Percentiles rank a stretch among this genome's conserved stretches.
These are phyloP conservation scores for Cenopis cana DNA, from an alignment of 2,888 invertebrate genomes.

Conservation along the genomic window DNA sequence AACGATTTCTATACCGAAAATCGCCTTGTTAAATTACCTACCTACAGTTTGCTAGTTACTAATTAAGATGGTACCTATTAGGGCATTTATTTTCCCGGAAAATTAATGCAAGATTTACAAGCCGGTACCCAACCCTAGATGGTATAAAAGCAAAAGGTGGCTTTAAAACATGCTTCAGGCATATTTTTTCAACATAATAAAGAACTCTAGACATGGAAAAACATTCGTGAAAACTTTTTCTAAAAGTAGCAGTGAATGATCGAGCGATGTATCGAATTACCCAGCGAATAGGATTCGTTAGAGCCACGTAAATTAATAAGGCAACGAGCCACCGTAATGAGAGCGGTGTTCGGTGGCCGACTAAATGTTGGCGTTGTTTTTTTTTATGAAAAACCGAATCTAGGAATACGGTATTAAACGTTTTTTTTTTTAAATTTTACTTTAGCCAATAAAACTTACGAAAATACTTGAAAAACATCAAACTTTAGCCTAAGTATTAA, in stretches of 20 bases:
- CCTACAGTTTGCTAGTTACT: no score
- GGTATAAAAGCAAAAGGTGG: not conserved
- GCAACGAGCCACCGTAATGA: constrained; percentile 48
- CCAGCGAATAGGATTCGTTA: constrained; percentile 46
- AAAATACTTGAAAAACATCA: no score
- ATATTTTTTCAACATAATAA: not conserved
- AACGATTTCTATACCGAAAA: no score
- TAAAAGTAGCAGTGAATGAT: constrained; percentile 33
- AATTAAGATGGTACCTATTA: no score
- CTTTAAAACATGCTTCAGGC: not conserved
- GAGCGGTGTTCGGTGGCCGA: constrained; percentile 40
- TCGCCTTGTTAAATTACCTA: no score
- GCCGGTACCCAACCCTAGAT: no score
- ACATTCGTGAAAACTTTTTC: constrained; percentile 30
- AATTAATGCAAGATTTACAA: no score
- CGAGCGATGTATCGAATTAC: constrained; percentile 44
- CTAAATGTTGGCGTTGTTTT: constrained; percentile 34
- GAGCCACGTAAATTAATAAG: constrained; percentile 44
- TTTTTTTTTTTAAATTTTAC: no score
- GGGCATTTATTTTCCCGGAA: no score
- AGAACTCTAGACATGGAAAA: constrained; percentile 10
- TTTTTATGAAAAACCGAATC: not conserved
- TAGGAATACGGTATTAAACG: no score
- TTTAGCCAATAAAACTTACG: no score
- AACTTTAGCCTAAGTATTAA: no score